These are phyloP conservation scores for Toxotes lorentzi DNA, from an alignment of 2,797 vertebrate genomes.

Conservation along the genomic window DNA sequence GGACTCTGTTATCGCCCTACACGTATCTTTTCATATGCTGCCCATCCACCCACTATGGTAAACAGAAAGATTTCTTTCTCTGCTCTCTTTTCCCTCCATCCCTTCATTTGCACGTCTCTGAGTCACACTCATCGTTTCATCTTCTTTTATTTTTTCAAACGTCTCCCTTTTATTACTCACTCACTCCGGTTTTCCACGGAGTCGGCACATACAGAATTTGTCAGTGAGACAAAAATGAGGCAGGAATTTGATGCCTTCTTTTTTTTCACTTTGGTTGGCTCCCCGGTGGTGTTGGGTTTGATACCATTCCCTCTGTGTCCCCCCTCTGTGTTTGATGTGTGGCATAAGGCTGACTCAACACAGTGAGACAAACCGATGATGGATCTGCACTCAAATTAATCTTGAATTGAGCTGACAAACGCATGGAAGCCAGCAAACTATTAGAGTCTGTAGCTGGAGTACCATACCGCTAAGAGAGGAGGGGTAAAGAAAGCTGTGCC, in stretches of 20 bases:
- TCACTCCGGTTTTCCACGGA: conserved; percentile 68
- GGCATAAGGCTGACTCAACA: conserved; percentile 70
- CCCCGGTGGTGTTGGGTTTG: conserved; percentile 68
- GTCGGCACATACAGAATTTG: conserved; percentile 64
- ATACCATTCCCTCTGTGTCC: conserved; percentile 68
- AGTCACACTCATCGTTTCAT: conserved; percentile 65
- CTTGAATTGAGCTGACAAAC: conserved; percentile 67
- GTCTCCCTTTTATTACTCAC: conserved; percentile 52
- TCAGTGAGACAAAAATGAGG: conserved; percentile 67
- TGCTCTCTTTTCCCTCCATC: conserved; percentile 40
- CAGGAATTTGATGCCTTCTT: conserved; percentile 58
- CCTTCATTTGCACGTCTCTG: conserved; percentile 57
- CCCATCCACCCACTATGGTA: conserved; percentile 59
- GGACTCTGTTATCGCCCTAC: conserved; percentile 63
- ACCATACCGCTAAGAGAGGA: conserved; percentile 26
- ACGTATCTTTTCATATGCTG: conserved; percentile 62
- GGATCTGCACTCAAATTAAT: conserved; percentile 75
- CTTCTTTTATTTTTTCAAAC: conserved; percentile 29
- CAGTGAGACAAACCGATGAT: conserved; percentile 68
- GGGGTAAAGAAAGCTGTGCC: conserved; percentile 21
- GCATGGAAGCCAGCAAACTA: conserved; percentile 56
- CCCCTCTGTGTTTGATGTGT: conserved; percentile 69
- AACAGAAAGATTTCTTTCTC: conserved; percentile 72
- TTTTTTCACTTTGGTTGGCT: conserved; percentile 61
- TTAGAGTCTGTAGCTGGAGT: conserved; percentile 54